phyloP scores from a whole-genome alignment of 2,113 vertebrate genomes.

The Jaculus jaculus region DNA sequence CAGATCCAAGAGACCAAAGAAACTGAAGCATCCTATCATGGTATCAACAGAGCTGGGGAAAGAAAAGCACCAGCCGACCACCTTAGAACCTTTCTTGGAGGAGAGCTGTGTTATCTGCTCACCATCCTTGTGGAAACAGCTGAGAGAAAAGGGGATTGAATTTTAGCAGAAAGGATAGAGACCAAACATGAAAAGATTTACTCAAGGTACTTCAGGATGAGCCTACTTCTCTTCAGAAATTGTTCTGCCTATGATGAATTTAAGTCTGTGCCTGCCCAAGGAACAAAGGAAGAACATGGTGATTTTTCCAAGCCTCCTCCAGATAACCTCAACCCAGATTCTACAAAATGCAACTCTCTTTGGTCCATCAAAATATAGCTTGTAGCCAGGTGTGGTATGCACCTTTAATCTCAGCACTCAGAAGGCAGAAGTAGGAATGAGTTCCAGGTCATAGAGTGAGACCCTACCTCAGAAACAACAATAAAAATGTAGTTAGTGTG shows the following conservation, averaged over 20 bases:
- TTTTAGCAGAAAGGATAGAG: neutral
- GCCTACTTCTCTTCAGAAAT: neutral
- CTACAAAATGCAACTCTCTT: neutral
- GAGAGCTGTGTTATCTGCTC: neutral
- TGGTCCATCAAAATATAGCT: neutral
- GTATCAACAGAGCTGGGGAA: neutral
- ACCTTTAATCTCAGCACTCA: too few relatives aligned
- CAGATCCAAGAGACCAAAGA: conserved; percentile 25
- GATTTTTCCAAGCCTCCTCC: neutral
- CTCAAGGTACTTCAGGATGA: neutral
- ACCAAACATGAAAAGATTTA: conserved; percentile 11
- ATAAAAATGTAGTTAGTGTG: neutral
- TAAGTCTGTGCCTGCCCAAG: neutral
- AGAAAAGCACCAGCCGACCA: neutral
- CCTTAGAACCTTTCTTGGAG: neutral
- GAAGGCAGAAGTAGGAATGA: too few relatives aligned
- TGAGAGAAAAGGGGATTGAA: neutral
- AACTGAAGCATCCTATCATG: neutral
- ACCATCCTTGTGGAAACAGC: neutral
- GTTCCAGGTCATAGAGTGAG: too few relatives aligned
- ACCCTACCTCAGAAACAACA: too few relatives aligned
- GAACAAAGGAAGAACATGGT: neutral
- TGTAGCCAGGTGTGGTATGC: too few relatives aligned
- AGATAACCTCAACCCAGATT: neutral
- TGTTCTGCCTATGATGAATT: neutral